Conservation (phyloP, 2,797 vertebrate genomes). For the Periophthalmus magnuspinnatus region DNA sequence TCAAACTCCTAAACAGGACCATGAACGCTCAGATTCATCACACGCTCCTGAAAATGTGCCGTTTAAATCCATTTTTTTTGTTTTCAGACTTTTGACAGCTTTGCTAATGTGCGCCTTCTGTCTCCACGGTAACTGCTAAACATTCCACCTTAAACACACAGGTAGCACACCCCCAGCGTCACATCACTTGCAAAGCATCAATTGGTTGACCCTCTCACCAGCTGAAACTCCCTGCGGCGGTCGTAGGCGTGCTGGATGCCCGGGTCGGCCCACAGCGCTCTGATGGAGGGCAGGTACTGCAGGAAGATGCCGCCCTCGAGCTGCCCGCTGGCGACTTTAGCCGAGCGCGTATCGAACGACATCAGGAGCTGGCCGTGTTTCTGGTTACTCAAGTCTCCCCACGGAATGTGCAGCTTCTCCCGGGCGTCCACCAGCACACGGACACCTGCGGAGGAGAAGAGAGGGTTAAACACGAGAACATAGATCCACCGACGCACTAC, state of each 20-base stretch:
- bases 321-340: constrained; percentile 82
- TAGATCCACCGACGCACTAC: too few relatives aligned
- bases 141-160: too few relatives aligned
- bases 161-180: too few relatives aligned
- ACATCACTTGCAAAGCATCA: too few relatives aligned
- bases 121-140: too few relatives aligned
- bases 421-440: constrained; percentile 95
- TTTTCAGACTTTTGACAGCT: too few relatives aligned
- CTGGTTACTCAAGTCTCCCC: constrained; percentile 91
- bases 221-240: constrained; percentile 94
- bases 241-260: constrained; percentile 95
- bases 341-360: constrained; percentile 90
- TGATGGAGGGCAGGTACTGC: constrained; percentile 84
- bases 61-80: too few relatives aligned
- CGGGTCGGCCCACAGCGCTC: constrained; percentile 86
- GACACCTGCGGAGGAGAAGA: constrained; percentile 76
- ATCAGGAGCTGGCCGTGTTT: constrained; percentile 86
- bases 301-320: constrained; percentile 87
- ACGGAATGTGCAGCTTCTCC: constrained; percentile 96
- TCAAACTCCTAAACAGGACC: too few relatives aligned
- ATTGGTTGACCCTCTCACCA: constrained; percentile 78
- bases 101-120: too few relatives aligned
- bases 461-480: background rate
- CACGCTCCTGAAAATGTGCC: too few relatives aligned
- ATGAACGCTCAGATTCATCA: too few relatives aligned